A percentile compares a stretch with the other conserved stretches of the same genome.
Conservation (phyloP, 2,888 invertebrate species). For the Salpingus planirostris region DNA sequence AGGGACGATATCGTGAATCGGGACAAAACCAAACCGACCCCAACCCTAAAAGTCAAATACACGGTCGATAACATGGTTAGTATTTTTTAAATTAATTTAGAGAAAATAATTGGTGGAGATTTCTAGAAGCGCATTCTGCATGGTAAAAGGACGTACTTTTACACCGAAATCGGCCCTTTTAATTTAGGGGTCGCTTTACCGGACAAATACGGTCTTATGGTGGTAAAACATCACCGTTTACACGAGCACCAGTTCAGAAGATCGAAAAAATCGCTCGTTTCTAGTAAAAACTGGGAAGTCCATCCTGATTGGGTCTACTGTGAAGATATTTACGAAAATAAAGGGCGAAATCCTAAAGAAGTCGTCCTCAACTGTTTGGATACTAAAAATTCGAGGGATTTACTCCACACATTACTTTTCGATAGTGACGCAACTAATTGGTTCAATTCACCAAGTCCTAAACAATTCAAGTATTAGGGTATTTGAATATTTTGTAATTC, state of each 20-base stretch:
- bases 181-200: constrained; percentile 81
- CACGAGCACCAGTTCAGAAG: constrained; percentile 41
- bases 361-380: background rate
- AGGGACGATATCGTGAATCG: constrained; percentile 41
- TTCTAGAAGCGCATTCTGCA: constrained; percentile 74
- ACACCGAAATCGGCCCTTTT: constrained; percentile 70
- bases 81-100: background rate
- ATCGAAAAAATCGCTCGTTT: constrained; percentile 44
- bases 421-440: no score
- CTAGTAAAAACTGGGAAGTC: constrained; percentile 60
- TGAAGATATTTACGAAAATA: background rate
- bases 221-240: no score
- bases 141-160: constrained; percentile 71
- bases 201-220: constrained; percentile 63
- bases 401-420: no score
- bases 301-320: constrained; percentile 64
- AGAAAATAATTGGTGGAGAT: background rate
- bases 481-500: no score
- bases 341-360: background rate
- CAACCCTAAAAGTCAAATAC: constrained; percentile 63
- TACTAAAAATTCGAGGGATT: no score
- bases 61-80: constrained; percentile 79
- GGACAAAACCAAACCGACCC: constrained; percentile 45
- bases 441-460: no score
- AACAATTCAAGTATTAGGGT: no score